Conservation (phyloP, 2,888 invertebrate genomes). For the Lapara coniferarum region DNA sequence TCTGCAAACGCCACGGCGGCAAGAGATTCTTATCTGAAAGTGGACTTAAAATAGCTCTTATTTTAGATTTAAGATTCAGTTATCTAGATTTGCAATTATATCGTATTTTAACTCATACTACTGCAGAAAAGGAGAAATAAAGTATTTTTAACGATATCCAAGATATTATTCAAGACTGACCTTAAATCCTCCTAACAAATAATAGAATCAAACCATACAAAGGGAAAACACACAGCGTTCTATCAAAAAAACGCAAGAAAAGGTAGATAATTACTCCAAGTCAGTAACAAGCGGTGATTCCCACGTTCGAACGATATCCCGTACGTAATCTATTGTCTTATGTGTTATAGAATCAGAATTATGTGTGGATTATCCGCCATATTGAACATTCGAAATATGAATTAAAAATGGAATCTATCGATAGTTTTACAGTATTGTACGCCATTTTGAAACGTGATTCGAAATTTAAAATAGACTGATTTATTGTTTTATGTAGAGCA, state of each 20-base stretch:
- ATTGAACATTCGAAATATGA: background rate
- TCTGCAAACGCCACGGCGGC: no score
- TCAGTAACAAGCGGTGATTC: background rate
- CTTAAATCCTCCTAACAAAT: background rate
- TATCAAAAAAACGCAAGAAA: constrained; percentile 7
- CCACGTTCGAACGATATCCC: background rate
- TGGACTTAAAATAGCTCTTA: no score
- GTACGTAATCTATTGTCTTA: background rate
- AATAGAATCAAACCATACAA: background rate
- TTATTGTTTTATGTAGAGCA: no score
- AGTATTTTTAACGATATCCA: background rate
- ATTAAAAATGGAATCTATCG: no score
- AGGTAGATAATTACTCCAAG: constrained; percentile 3
- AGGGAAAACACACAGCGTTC: background rate
- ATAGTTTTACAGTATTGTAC: no score
- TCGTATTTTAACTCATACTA: background rate
- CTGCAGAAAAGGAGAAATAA: background rate
- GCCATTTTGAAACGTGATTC: no score
- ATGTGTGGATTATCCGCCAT: background rate
- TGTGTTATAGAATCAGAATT: background rate
- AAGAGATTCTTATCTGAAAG: no score
- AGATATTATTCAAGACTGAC: background rate
- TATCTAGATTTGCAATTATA: background rate
- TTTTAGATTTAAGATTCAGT: background rate
- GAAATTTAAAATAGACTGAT: no score